A percentile compares a stretch with the other conserved stretches of the same genome.
Conservation (phyloP, 2,888 invertebrate genomes). For the Alloplasta piceator region DNA sequence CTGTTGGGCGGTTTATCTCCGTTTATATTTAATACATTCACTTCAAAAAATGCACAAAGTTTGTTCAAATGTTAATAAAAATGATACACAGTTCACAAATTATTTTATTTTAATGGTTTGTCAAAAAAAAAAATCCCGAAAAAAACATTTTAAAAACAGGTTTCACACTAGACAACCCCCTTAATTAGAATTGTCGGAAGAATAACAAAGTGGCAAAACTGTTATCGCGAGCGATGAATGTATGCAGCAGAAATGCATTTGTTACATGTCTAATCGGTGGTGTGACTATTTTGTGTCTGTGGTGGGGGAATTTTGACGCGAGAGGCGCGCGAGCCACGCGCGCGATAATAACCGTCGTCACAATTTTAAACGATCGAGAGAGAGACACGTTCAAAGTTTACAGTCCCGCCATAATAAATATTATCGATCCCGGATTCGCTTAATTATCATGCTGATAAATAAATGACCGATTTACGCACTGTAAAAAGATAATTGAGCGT, state of each 20-base stretch:
- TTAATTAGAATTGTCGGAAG: slow-evolving; percentile 22
- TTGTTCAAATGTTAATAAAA: no score
- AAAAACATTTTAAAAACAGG: no score
- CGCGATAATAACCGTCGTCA: slow-evolving; percentile 35
- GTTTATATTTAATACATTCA: no score
- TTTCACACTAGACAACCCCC: no score
- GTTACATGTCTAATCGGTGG: slow-evolving; percentile 9
- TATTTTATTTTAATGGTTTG: no score
- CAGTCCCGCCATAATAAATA: background rate
- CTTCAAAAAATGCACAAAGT: no score
- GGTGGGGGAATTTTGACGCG: slow-evolving; percentile 9
- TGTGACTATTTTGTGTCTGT: background rate
- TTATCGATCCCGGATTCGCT: slow-evolving; percentile 46
- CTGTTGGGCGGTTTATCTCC: no score
- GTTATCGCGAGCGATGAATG: slow-evolving; percentile 14
- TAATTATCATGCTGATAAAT: slow-evolving; percentile 46
- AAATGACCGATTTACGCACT: slow-evolving; percentile 1
- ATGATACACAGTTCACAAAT: no score
- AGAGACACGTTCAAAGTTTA: slow-evolving; percentile 59
- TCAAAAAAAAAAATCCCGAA: no score
- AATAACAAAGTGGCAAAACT: slow-evolving; percentile 16
- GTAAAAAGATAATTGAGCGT: no score
- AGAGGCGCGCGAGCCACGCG: slow-evolving; percentile 42
- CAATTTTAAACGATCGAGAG: slow-evolving; percentile 34
- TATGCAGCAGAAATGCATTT: slow-evolving; percentile 1